Evolutionary conservation across 2,797 vertebrate genomes (phyloP).

Genomic region (Mionectes olivaceus): DNA sequence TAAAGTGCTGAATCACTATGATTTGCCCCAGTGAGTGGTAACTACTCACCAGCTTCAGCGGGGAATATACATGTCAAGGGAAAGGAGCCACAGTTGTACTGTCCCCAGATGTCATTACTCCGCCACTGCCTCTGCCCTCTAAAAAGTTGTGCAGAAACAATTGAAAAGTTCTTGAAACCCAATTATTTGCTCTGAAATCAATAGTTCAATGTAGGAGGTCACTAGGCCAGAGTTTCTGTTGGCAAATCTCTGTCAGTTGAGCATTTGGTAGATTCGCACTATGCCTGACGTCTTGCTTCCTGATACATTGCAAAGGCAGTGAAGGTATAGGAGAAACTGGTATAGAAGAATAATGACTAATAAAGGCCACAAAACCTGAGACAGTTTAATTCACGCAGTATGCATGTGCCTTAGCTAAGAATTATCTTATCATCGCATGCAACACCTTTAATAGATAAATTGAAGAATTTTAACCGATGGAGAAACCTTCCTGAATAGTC

Average conservation of each 20-base stretch:
- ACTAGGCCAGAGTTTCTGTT: not conserved
- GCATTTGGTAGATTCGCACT: not conserved
- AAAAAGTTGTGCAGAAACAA: not conserved
- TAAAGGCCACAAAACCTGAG: not conserved
- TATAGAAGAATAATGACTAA: not conserved
- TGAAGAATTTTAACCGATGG: not conserved
- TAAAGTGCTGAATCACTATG: not conserved
- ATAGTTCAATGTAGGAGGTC: slow-evolving; percentile 1
- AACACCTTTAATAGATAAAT: not conserved
- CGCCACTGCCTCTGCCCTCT: not conserved
- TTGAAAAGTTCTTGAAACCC: slow-evolving; percentile 7
- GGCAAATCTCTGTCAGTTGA: not conserved
- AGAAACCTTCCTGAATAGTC: not conserved
- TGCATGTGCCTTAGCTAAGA: not conserved
- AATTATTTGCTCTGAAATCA: slow-evolving; percentile 44
- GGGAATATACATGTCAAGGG: not conserved
- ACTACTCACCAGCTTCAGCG: not conserved
- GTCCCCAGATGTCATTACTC: not conserved
- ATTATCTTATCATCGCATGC: not conserved
- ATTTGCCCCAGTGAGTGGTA: not conserved
- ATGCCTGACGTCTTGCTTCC: not conserved
- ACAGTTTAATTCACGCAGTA: not conserved
- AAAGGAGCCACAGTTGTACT: not conserved
- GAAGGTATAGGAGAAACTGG: not conserved
- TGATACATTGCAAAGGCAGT: not conserved